A percentile compares a stretch with the other conserved stretches of the same genome.
phyloP scores from a whole-genome alignment of 2,888 invertebrate species.

The Tribolium freemani region DNA sequence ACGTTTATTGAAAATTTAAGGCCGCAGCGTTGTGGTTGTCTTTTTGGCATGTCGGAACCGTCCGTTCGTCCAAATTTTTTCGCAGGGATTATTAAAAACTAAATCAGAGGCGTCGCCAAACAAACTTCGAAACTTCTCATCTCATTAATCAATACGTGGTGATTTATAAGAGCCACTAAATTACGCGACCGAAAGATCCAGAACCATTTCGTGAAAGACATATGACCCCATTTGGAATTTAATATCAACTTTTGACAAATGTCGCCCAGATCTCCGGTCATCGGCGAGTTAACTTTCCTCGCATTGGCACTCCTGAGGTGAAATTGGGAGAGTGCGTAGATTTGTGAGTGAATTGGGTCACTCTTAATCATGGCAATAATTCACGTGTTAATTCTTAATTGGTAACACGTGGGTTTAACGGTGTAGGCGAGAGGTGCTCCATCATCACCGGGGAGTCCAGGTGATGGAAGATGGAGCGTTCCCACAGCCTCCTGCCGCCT shows the following conservation, averaged over 20 bases:
- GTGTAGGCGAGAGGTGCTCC: constrained; percentile 59
- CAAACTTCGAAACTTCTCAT: constrained; percentile 40
- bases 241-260: constrained; percentile 59
- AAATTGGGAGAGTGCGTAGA: background rate
- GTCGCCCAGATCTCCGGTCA: constrained; percentile 37
- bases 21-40: constrained; percentile 11
- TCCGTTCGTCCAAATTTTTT: constrained; percentile 10
- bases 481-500: constrained; percentile 61
- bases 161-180: constrained; percentile 56
- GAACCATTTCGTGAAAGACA: constrained; percentile 55
- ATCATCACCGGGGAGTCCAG: constrained; percentile 64
- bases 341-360: constrained; percentile 9
- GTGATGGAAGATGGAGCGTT: constrained; percentile 62
- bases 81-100: constrained; percentile 33
- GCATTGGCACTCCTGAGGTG: background rate
- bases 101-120: constrained; percentile 22
- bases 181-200: constrained; percentile 54
- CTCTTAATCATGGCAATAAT: constrained; percentile 33
- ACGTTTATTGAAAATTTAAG: constrained; percentile 50
- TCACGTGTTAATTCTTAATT: constrained; percentile 46
- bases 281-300: background rate
- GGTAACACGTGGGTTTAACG: constrained; percentile 44
- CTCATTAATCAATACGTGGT: constrained; percentile 52
- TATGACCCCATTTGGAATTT: constrained; percentile 58
- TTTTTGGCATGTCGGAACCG: constrained; percentile 21